A percentile compares a stretch with the other conserved stretches of the same genome.
These are phyloP conservation scores for Notechis scutatus DNA, from an alignment of 2,113 vertebrate genomes.

Conservation along the genomic window DNA sequence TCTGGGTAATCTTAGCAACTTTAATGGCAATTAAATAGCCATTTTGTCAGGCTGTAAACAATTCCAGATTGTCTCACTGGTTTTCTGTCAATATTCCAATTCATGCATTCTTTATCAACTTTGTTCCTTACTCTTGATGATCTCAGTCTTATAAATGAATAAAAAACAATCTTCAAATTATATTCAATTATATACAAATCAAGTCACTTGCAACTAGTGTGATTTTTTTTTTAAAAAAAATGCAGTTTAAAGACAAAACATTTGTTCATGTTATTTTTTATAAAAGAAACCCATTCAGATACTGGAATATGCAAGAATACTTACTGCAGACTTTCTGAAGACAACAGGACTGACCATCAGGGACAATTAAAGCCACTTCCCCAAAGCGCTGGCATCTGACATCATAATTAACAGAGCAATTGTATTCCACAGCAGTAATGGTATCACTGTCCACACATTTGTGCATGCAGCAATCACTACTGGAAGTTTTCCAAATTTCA, in stretches of 20 bases:
- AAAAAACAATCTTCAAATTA: not conserved
- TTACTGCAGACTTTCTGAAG: constrained; percentile 85
- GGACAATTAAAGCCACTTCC: constrained; percentile 80
- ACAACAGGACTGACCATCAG: constrained; percentile 84
- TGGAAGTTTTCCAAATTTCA: constrained; percentile 88
- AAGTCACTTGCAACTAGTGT: not conserved
- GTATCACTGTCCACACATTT: constrained; percentile 83
- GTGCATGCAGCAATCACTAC: constrained; percentile 86
- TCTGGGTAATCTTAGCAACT: not conserved
- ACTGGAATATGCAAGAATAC: constrained; percentile 41
- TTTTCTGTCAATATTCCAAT: not conserved
- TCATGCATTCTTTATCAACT: not conserved
- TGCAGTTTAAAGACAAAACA: not conserved
- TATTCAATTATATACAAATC: not conserved
- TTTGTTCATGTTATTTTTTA: not conserved
- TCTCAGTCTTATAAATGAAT: not conserved
- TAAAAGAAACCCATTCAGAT: not conserved
- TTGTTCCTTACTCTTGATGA: not conserved
- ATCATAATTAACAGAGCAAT: constrained; percentile 71
- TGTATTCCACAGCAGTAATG: constrained; percentile 77
- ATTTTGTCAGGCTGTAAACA: not conserved
- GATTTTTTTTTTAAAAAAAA: not conserved
- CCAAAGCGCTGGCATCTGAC: constrained; percentile 76
- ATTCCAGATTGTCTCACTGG: not conserved
- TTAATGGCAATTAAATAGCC: not conserved